These are phyloP conservation scores for Cheilosia soror DNA, from an alignment of 2,888 invertebrate species.

Conservation along the genomic window DNA sequence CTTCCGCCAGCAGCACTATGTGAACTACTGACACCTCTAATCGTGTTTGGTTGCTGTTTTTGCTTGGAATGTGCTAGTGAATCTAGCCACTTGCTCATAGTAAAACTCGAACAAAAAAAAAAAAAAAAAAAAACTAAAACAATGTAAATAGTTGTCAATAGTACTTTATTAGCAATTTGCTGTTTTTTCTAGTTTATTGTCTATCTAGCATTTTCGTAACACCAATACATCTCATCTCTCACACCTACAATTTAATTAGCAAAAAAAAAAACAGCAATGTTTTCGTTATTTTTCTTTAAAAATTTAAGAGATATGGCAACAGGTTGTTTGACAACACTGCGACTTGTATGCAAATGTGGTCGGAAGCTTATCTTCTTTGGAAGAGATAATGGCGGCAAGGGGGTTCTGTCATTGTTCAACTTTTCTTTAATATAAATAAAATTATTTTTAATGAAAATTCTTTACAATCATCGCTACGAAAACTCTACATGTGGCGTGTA, in stretches of 20 bases:
- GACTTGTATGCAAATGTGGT: conserved; percentile 48
- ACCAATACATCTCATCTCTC: conserved; percentile 58
- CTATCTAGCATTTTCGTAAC: conserved; percentile 60
- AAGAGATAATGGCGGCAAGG: conserved; percentile 24
- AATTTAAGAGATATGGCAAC: conserved; percentile 30
- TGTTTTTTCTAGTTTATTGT: conserved; percentile 22
- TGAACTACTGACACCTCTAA: conserved; percentile 53
- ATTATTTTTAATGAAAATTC: conserved; percentile 52
- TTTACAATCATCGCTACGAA: conserved; percentile 6
- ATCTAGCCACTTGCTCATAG: conserved; percentile 69
- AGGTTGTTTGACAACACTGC: conserved; percentile 33
- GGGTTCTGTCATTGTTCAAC: conserved; percentile 18
- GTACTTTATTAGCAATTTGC: background rate
- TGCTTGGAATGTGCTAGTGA: conserved; percentile 59
- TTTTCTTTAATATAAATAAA: conserved; percentile 19
- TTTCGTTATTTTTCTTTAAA: conserved; percentile 20
- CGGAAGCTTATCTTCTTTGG: conserved; percentile 40
- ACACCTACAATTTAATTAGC: conserved; percentile 50
- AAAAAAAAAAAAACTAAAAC: conserved; percentile 13
- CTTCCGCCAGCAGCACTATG: conserved; percentile 50
- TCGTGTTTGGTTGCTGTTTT: conserved; percentile 45
- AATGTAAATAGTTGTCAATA: conserved; percentile 17
- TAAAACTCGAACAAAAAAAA: conserved; percentile 39
- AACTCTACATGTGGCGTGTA: conserved; percentile 13
- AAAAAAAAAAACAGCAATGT: background rate